Base-by-base conservation (phyloP, 2,888 invertebrate species). In the Apamea sordens region DNA sequence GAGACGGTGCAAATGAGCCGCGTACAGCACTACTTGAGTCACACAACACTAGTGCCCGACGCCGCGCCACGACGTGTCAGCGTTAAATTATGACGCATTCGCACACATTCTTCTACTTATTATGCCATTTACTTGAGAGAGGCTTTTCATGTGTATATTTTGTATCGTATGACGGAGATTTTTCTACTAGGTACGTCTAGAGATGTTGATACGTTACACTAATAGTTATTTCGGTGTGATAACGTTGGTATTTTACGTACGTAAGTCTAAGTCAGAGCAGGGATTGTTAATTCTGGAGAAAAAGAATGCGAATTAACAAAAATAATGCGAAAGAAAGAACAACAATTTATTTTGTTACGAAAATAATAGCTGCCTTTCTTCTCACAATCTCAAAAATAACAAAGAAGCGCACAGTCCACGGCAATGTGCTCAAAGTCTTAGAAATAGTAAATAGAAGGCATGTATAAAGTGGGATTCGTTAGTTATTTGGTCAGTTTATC, bases 401-500 rank as follows among this genome's bases (percentile, higher is more conserved):
- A 71, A 73, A 47, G 32, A 53, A 67, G 59, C 36, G 18, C 59
- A n/a, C 13, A 64, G 80, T 76, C 61, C 71, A 41, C 77, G 28
- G 56, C 72, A 76, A 65, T 56, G 68, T 79, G 59, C 73, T 85
- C 63, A 86, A 77, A 84, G 85, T 87, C 76, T 84, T 80, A 85
- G 74, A 65, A 59, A 59, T 77, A 74, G 73, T 85, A 76, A 87
- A 86, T 81, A 85, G 74, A 67, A 81, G 84, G 13, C 63, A 63
- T 76, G 21, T 87, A 73, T 78, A 82, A 76, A 85, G 53, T 18
- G 59, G 76, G 82, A 81, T 85, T 87, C 86, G 86, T 88, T 88
- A 86, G 86, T 73, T 86, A 77, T 79, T 86, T 77, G 84, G 87
- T 85, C 88, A 83, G 80, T 86, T 87, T 79, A 84, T 86, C 84